phyloP scores from a whole-genome alignment of 2,113 vertebrate species.

The Pituophis catenifer region DNA sequence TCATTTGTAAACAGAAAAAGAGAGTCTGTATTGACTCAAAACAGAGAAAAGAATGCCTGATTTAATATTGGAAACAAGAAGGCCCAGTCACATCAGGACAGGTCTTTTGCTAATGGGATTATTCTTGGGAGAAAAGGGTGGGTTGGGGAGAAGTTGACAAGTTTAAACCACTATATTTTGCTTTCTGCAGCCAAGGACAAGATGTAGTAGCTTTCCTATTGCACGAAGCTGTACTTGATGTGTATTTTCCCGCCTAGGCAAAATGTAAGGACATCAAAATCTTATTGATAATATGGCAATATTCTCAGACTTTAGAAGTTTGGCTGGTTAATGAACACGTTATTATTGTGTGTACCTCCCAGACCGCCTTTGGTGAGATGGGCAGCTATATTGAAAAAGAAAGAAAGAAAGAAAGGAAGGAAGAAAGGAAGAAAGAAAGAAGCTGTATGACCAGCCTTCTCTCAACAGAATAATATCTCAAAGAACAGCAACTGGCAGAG shows the following conservation, averaged over 20 bases:
- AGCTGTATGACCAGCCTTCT: background rate
- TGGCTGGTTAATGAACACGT: background rate
- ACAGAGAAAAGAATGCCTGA: background rate
- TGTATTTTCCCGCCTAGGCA: background rate
- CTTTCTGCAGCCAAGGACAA: background rate
- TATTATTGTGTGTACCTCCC: background rate
- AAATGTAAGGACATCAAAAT: background rate
- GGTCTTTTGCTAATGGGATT: background rate
- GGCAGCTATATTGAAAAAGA: background rate
- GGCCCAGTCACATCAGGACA: background rate
- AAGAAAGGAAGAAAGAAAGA: too few species aligned
- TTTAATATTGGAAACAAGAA: background rate
- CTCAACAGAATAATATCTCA: background rate
- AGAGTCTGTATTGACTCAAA: background rate
- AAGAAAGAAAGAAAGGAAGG: too few species aligned
- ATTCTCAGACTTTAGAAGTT: background rate
- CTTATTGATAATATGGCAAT: background rate
- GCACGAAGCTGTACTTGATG: background rate
- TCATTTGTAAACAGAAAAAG: background rate
- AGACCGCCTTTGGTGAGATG: background rate
- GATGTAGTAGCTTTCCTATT: background rate
- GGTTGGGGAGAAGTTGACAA: background rate
- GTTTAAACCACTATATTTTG: background rate
- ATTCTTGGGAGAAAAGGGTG: background rate
- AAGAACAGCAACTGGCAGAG: fast-evolving